Evolutionary conservation across 2,888 invertebrate genomes (phyloP).

Genomic region (Atethmia centrago): DNA sequence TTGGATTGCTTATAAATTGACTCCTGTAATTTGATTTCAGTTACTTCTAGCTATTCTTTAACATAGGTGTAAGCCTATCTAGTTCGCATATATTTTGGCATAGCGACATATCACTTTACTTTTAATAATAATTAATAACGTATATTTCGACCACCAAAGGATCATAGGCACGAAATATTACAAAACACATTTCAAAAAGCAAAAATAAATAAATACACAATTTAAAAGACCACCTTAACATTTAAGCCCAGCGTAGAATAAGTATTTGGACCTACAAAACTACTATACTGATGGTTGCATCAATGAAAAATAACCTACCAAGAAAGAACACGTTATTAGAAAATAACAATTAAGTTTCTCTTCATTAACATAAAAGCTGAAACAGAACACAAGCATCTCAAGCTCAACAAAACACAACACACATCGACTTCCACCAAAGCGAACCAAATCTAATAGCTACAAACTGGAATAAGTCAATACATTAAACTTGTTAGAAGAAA

Average conservation of each 20-base stretch:
- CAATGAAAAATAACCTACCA: background rate
- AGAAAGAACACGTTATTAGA: background rate
- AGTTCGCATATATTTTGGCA: background rate
- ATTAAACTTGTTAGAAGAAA: slow-evolving; percentile 65
- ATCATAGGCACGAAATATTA: no score
- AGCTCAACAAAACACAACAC: slow-evolving; percentile 33
- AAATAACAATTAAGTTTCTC: background rate
- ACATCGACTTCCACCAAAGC: slow-evolving; percentile 42
- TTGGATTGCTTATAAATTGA: background rate
- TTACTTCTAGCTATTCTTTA: background rate
- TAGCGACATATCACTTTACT: background rate
- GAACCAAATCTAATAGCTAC: slow-evolving; percentile 55
- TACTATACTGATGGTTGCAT: background rate
- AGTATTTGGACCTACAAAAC: background rate
- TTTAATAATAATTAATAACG: no score
- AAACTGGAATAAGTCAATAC: slow-evolving; percentile 60
- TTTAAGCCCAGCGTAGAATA: background rate
- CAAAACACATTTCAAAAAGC: no score
- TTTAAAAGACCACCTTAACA: no score
- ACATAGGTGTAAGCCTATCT: background rate
- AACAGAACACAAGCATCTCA: background rate
- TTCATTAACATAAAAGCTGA: background rate
- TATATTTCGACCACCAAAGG: no score
- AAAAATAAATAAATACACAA: no score
- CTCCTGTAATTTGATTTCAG: background rate